Percentiles rank a stretch among this genome's conserved stretches.
These are phyloP conservation scores for Cordylochernes scorpioides DNA, from an alignment of 2,888 invertebrate species.

Conservation along the genomic window DNA sequence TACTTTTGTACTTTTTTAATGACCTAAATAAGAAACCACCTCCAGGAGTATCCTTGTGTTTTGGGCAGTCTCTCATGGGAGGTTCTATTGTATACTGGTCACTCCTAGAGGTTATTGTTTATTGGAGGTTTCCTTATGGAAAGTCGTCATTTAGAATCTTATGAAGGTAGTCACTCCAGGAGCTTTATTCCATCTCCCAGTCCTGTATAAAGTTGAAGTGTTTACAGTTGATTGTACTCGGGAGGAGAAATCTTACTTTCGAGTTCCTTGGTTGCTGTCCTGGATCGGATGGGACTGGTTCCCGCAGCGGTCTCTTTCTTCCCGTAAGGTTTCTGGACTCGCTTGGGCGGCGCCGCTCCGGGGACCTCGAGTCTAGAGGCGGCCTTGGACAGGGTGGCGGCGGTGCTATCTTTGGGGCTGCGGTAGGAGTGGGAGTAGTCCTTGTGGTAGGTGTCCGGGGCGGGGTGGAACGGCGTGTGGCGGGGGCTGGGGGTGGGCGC, in stretches of 20 bases:
- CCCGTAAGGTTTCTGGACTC: slow-evolving; percentile 9
- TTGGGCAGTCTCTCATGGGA: too few species aligned
- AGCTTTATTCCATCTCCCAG: background rate
- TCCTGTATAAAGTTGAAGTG: too few species aligned
- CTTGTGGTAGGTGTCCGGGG: slow-evolving; percentile 1
- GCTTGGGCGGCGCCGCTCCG: slow-evolving; percentile 8
- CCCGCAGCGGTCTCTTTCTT: slow-evolving; percentile 8
- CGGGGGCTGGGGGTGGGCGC: slow-evolving; percentile 2
- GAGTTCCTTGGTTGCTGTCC: slow-evolving; percentile 67
- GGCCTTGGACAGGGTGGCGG: slow-evolving; percentile 7
- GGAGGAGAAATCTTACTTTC: slow-evolving; percentile 35
- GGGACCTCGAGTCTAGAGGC: slow-evolving; percentile 20
- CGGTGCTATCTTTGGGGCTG: slow-evolving; percentile 3
- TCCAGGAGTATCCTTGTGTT: too few species aligned
- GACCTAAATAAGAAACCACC: too few species aligned
- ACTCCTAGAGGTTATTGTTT: too few species aligned
- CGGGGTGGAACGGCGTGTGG: background rate
- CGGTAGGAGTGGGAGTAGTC: slow-evolving; percentile 1
- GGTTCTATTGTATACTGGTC: too few species aligned
- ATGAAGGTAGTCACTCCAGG: background rate
- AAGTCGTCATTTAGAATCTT: background rate
- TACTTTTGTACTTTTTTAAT: too few species aligned
- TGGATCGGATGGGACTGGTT: slow-evolving; percentile 21
- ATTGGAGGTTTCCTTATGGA: too few species aligned
- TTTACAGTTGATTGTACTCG: too few species aligned